A percentile compares a stretch with the other conserved stretches of the same genome.
Conservation (phyloP, 1,140 invertebrate genomes). For the Manduca sexta region DNA sequence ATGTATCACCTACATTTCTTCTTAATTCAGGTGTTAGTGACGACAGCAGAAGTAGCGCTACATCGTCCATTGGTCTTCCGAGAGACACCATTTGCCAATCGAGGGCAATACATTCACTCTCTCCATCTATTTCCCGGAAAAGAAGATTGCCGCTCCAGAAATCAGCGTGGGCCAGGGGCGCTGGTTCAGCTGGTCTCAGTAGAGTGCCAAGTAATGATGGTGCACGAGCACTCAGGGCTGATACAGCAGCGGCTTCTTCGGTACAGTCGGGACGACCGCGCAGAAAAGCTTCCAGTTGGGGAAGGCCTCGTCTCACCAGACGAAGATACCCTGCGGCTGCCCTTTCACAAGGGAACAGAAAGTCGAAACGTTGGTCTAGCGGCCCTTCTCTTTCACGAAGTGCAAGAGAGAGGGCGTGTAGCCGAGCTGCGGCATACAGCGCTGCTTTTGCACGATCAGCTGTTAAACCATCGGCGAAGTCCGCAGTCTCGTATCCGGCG, state of each 20-base stretch:
- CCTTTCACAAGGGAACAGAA: constrained; percentile 82
- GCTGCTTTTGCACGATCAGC: constrained; percentile 77
- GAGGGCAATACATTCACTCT: constrained; percentile 78
- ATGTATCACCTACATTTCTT: constrained; percentile 73
- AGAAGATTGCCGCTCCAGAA: constrained; percentile 89
- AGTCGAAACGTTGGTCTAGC: constrained; percentile 80
- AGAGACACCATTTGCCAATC: constrained; percentile 91
- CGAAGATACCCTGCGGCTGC: constrained; percentile 86
- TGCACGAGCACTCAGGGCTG: constrained; percentile 49
- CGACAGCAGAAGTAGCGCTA: constrained; percentile 85
- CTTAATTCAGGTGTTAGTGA: constrained; percentile 82
- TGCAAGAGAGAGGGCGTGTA: constrained; percentile 81
- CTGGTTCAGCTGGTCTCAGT: constrained; percentile 79
- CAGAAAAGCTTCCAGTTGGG: constrained; percentile 81
- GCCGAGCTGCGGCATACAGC: constrained; percentile 78
- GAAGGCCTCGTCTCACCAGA: constrained; percentile 81
- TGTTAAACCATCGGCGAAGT: constrained; percentile 81
- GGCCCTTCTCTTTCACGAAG: constrained; percentile 77
- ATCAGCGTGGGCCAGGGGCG: constrained; percentile 85
- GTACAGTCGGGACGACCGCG: constrained; percentile 75
- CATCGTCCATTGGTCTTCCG: constrained; percentile 79
- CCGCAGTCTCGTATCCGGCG: constrained; percentile 61
- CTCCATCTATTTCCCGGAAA: constrained; percentile 75
- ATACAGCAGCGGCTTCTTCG: constrained; percentile 55
- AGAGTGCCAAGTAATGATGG: constrained; percentile 73